Evolutionary conservation across 1,140 invertebrate genomes (phyloP), one percentile per base, ranked within the genome.

Genomic region (Ridgeia piscesae): DNA sequence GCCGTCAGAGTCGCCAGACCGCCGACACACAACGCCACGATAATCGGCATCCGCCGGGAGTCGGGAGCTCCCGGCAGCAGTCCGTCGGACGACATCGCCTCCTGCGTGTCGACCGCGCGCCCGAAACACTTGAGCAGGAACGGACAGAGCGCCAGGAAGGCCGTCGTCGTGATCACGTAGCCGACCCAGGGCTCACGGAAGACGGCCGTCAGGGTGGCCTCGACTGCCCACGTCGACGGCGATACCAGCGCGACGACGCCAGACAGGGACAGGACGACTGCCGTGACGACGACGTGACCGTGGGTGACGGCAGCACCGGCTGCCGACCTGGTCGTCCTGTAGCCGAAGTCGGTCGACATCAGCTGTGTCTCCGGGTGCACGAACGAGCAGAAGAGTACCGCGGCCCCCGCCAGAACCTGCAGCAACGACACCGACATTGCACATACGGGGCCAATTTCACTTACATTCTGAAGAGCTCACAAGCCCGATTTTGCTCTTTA

Each of bases 291-390:
- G 89, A 90, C 21, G n/a, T 34, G 33, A 90, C 35, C 33, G 8
- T 17, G 14, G 17, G 11, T 90, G 89, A 90, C 33, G 33, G 35
- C 35, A 11, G 27, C 89, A 34, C 33, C 89, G 33, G 21, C 89
- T 14, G 89, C 6, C 89, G 89, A 35, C 89, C 33, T 90, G 14
- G 33, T 34, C 17, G 35, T 34, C 89, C 89, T 6, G n/a, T 1
- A 90, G 89, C n/a, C 35, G 33, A 31, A 35, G n/a, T 90, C 89
- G n/a, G 33, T 34, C n/a, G 89, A 90, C 89, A 17, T 90, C 89
- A 90, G 89, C 9, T 27, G 33, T 17, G 89, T 17, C 89, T 90
- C 89, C 89, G 89, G 4, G 35, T 35, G 33, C 27, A 11, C 17
- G 89, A 90, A 90, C 6, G 89, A 14, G 35, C 21, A 90, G 89